phyloP scores from a whole-genome alignment of 2,113 vertebrate species.

The Saguinus imperator region DNA sequence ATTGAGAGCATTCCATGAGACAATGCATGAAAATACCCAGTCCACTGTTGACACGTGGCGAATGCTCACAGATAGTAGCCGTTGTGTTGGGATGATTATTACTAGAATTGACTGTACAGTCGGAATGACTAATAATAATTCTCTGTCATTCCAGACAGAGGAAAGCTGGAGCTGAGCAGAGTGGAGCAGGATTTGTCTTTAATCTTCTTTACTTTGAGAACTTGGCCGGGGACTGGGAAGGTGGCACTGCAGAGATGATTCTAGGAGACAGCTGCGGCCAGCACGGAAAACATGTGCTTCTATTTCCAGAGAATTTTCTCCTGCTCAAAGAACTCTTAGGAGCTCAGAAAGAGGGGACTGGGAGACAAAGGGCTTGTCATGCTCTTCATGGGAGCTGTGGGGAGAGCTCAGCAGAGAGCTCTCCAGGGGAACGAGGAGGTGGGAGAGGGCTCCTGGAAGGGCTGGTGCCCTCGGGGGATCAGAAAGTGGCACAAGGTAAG shows the following conservation, averaged over 20 bases:
- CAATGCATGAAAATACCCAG: not conserved
- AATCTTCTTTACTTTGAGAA: not conserved
- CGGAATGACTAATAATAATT: not conserved
- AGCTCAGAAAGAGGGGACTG: not conserved
- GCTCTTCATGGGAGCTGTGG: not conserved
- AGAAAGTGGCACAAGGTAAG: not conserved
- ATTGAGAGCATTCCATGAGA: not conserved
- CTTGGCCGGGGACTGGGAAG: not conserved
- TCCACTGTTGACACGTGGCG: not conserved
- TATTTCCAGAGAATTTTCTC: not conserved
- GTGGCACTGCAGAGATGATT: not conserved
- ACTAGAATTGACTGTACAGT: not conserved
- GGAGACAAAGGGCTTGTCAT: not conserved
- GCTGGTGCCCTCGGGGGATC: rapidly evolving
- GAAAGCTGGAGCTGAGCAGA: not conserved
- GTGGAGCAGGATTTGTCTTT: not conserved
- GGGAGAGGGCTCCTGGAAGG: not conserved
- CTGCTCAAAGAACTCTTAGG: not conserved
- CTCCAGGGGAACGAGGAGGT: not conserved
- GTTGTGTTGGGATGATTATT: not conserved
- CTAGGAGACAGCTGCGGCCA: not conserved
- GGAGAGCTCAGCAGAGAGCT: not conserved
- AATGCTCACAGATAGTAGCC: not conserved
- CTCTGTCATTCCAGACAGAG: not conserved
- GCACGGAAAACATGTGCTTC: not conserved